These are phyloP conservation scores for Sarcophaga variegata DNA, from an alignment of 2,888 invertebrate genomes.

Conservation along the genomic window DNA sequence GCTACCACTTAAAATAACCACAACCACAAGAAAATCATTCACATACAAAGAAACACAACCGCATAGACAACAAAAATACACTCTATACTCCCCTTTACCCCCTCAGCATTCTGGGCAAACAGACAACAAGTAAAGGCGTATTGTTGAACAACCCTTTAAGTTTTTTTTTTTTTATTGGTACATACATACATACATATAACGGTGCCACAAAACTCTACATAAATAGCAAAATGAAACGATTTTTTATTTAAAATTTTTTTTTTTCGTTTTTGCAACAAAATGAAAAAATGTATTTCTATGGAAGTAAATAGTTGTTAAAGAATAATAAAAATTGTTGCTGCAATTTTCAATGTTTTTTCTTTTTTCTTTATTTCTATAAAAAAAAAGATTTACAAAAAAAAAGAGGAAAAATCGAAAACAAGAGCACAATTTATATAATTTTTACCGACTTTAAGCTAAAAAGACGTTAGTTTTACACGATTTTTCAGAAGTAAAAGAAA, in stretches of 20 bases:
- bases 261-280: background rate
- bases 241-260: conserved; percentile 15
- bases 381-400: background rate
- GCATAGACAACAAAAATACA: conserved; percentile 12
- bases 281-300: conserved; percentile 3
- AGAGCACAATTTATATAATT: conserved; percentile 8
- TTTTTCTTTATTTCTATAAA: conserved; percentile 24
- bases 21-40: conserved; percentile 60
- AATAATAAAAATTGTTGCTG: conserved; percentile 50
- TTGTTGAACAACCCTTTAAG: conserved; percentile 20
- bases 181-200: background rate
- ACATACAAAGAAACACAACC: conserved; percentile 20
- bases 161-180: conserved; percentile 18
- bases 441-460: conserved; percentile 38
- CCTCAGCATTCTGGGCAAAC: background rate
- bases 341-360: conserved; percentile 33
- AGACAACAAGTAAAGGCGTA: conserved; percentile 42
- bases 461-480: conserved; percentile 58
- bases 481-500: conserved; percentile 8
- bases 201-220: background rate
- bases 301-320: conserved; percentile 18
- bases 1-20: conserved; percentile 66
- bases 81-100: background rate
- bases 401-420: background rate
- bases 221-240: conserved; percentile 26